Percentiles rank a stretch among this genome's conserved stretches.
These are phyloP conservation scores for Reinhardtius hippoglossoides DNA, from an alignment of 2,113 vertebrate genomes.

Conservation along the genomic window DNA sequence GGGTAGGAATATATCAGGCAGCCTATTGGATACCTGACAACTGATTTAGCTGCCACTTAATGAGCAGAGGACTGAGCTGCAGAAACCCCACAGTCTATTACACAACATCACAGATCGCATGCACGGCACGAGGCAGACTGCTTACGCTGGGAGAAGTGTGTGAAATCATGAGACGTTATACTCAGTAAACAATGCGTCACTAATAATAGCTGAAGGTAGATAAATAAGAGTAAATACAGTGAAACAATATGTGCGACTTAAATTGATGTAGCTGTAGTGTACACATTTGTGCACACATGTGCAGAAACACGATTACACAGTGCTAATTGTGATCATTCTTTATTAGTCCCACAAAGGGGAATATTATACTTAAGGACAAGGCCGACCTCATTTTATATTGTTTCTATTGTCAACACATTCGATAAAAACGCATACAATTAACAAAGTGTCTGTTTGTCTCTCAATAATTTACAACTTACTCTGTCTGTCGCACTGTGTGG, in stretches of 20 bases:
- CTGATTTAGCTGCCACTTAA: slow-evolving; percentile 71
- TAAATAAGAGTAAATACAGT: slow-evolving; percentile 10
- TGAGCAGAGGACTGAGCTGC: slow-evolving; percentile 52
- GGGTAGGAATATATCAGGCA: slow-evolving; percentile 58
- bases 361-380: no score
- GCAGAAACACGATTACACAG: not conserved
- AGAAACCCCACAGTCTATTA: slow-evolving; percentile 56
- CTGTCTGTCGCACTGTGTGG: not conserved
- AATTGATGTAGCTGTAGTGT: not conserved
- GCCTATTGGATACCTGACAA: slow-evolving; percentile 71
- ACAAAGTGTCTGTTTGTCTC: not conserved
- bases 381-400: not conserved
- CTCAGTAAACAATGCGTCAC: slow-evolving; percentile 11
- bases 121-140: slow-evolving; percentile 19
- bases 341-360: no score
- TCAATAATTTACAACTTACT: not conserved
- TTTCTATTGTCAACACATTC: not conserved
- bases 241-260: not conserved
- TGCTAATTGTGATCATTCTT: no score
- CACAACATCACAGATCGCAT: slow-evolving; percentile 38
- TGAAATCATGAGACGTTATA: slow-evolving; percentile 26
- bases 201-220: slow-evolving; percentile 15
- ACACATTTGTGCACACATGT: not conserved
- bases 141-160: slow-evolving; percentile 7
- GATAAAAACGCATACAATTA: not conserved